phyloP scores from a whole-genome alignment of 2,797 vertebrate genomes.

The Diceros bicornis region DNA sequence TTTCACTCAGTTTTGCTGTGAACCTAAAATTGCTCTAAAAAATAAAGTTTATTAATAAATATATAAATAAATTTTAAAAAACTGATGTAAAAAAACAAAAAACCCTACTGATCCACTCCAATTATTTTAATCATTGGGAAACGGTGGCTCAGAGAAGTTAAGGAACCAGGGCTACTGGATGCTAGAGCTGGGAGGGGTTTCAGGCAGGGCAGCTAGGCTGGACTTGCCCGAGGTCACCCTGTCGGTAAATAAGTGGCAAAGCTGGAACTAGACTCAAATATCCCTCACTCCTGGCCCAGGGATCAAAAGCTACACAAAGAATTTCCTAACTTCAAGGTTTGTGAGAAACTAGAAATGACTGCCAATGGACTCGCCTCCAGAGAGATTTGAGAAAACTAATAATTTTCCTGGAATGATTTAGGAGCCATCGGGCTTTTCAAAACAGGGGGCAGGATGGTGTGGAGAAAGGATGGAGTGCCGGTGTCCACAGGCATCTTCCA shows the following conservation, averaged over 20 bases:
- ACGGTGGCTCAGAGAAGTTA: not conserved
- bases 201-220: too few species aligned
- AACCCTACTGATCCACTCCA: not conserved
- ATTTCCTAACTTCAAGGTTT: slow-evolving; percentile 31
- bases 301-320: slow-evolving; percentile 10
- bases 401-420: slow-evolving; percentile 51
- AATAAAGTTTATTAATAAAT: not conserved
- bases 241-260: not conserved
- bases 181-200: not conserved
- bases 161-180: not conserved
- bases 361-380: not conserved
- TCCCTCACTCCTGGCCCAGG: not conserved
- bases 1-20: not conserved
- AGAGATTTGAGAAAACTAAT: slow-evolving; percentile 49
- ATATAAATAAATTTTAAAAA: not conserved
- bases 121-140: not conserved
- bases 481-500: not conserved
- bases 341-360: not conserved
- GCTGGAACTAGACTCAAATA: not conserved
- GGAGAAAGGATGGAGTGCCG: not conserved
- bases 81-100: not conserved
- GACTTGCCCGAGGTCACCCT: not conserved
- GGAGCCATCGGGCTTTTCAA: slow-evolving; percentile 3
- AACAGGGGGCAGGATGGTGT: not conserved
- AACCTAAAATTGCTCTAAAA: not conserved